Evolutionary conservation across 2,113 vertebrate species (phyloP).

Genomic region (Paradoxurus hermaphroditus): DNA sequence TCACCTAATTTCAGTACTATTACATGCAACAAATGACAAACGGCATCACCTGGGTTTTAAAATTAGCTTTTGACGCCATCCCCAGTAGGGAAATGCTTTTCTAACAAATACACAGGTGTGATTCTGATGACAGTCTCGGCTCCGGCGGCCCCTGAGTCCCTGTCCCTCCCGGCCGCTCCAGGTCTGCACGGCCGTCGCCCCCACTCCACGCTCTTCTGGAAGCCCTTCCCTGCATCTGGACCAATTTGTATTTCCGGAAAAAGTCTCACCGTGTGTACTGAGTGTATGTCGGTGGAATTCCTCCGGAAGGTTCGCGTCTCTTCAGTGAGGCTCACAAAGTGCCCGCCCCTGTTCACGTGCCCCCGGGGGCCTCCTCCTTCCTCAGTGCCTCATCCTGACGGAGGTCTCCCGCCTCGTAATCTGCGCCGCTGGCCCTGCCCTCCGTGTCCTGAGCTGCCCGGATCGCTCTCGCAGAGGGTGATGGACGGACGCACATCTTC

Average conservation of each 20-base stretch:
- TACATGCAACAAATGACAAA: background rate
- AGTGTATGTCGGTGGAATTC: background rate
- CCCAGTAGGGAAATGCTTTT: background rate
- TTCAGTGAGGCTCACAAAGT: background rate
- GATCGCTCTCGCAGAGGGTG: background rate
- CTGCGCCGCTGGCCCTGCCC: rapidly evolving
- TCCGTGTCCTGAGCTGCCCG: background rate
- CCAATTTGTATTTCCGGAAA: background rate
- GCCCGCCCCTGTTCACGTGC: background rate
- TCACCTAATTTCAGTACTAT: background rate
- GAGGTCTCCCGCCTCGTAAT: background rate
- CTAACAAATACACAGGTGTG: background rate
- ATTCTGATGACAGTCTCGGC: too few relatives aligned
- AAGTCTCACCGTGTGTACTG: background rate
- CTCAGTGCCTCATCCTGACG: rapidly evolving
- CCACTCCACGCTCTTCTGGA: background rate
- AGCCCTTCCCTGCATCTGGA: background rate
- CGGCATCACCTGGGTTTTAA: background rate
- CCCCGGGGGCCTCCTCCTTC: background rate
- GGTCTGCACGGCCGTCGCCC: too few relatives aligned
- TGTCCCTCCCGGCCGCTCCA: rapidly evolving
- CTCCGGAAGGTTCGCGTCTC: background rate
- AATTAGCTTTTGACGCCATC: background rate
- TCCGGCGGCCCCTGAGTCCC: background rate
- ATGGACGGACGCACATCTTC: background rate